Base-by-base conservation (phyloP, 2,797 vertebrate genomes). In the Octomys mimax region DNA sequence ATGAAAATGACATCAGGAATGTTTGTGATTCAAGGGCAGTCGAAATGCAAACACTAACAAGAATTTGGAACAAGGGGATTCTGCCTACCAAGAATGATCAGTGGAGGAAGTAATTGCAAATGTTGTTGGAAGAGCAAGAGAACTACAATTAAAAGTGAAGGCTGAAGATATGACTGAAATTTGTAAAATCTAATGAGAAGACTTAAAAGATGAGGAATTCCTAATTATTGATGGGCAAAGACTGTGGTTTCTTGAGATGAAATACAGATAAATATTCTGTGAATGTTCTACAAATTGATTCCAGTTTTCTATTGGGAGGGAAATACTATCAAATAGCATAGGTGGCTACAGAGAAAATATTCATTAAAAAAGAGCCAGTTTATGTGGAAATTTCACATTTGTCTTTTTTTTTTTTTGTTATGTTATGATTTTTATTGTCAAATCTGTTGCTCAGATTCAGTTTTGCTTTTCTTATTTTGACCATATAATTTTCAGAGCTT, bases 401-500 rank as follows among this genome's bases (percentile, higher is more conserved):
- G 19, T 24, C 39, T 39, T 39, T 2, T 39, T 39, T 39, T 39
- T 39, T n/a, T n/a, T n/a, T 54, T 57, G 54, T 18, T 57, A 19
- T 57, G 16, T 57, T 57, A 57, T 57, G 42, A 18, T 57, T 57
- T 57, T 57, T 57, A 18, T 57, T 57, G 54, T 18, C 14, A 57
- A 18, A 18, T 57, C 54, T 57, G 54, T 57, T 18, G 54, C 54
- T 57, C 54, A 57, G 14, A 57, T 18, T 57, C 54, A 57, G 54
- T 57, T 57, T 14, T 57, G 5, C 16, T 57, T 57, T 57, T 18
- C 14, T 57, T 14, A 28, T 22, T 78, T 62, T 82, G 57, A 12
- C n/a, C 39, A 64, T 39, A 18, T 59, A 79, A 64, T 90, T 87
- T 96, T 87, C 21, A 57, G 46, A 61, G 14, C 28, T 90, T 90